Evolutionary conservation across 1,140 invertebrate species (phyloP), one percentile per base, ranked within the genome.

Genomic region (Oryzaephilus surinamensis): DNA sequence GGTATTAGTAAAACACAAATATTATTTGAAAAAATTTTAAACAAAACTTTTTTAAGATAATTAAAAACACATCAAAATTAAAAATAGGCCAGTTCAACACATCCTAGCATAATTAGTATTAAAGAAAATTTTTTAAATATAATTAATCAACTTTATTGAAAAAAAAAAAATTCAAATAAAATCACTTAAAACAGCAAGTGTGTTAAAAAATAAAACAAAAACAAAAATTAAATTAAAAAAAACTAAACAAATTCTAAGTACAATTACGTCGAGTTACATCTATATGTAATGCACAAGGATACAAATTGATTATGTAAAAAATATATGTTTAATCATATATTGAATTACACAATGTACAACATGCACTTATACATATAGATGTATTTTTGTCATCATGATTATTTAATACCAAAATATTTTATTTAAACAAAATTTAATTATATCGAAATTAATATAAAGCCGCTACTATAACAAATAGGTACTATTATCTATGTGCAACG

Each of bases 1-100:
- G 58, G 58, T 57, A 62, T 62, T 62, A 62, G 59, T 61, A 61
- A 54, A 60, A 58, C 52, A 57, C 53, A 51, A 56, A 55, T 46
- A 49, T 46, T 50, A 45, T n/a, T 24, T 43, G 51, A 52, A 36
- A 45, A 51, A 31, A 49, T 42, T 41, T 50, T 37, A 28, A 32
- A 45, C 21, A 17, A 41, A 33, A 28, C 20, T n/a, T n/a, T n/a
- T n/a, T n/a, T n/a, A n/a, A n/a, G n/a, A 31, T 29, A 32, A 31
- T 20, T 30, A 30, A 29, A 38, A 51, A 55, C 56, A 58, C 48
- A 61, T 48, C n/a, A 57, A 57, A 52, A 51, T 33, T 50, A 52
- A 55, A 24, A 5, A 20, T 24, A 24, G 31, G 43, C 42, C 39
- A 47, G 38, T 51, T 46, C 46, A 55, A 57, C 46, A 58, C 48